These are phyloP conservation scores for Holotrichia oblita DNA, from an alignment of 1,140 invertebrate species.

Conservation along the genomic window DNA sequence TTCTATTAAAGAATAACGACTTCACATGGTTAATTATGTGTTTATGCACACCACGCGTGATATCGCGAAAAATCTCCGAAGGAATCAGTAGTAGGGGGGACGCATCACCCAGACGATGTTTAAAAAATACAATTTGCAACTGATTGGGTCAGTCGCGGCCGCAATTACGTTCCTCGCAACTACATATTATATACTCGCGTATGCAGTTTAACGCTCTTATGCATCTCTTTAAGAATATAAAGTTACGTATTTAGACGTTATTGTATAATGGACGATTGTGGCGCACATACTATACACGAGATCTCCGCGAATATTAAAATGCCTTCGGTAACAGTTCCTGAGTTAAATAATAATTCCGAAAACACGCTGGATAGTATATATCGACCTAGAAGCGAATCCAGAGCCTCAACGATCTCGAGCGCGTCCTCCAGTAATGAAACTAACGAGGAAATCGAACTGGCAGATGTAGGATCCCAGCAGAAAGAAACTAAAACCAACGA, in stretches of 20 bases:
- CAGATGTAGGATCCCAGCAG: conserved; percentile 11
- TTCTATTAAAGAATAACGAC: no score
- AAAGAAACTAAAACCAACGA: neutral
- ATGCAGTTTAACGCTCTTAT: neutral
- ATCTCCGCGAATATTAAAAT: neutral
- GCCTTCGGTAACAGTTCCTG: conserved; percentile 7
- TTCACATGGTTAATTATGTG: no score
- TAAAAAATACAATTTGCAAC: conserved; percentile 9
- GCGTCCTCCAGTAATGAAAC: conserved; percentile 13
- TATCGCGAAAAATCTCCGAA: neutral
- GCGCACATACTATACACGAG: neutral
- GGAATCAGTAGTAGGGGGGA: neutral
- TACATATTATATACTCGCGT: no score
- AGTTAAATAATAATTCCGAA: conserved; percentile 19
- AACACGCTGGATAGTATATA: neutral
- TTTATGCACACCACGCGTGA: neutral
- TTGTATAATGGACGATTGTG: conserved; percentile 1
- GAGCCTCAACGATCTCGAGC: neutral
- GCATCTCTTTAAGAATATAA: neutral
- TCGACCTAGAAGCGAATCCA: conserved; percentile 15
- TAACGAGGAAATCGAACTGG: neutral
- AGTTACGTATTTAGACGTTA: neutral
- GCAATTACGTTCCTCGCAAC: neutral
- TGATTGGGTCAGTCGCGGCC: neutral
- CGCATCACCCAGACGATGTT: neutral